Evolutionary conservation across 2,113 vertebrate species (phyloP).

Genomic region (Grammomys dolichurus): DNA sequence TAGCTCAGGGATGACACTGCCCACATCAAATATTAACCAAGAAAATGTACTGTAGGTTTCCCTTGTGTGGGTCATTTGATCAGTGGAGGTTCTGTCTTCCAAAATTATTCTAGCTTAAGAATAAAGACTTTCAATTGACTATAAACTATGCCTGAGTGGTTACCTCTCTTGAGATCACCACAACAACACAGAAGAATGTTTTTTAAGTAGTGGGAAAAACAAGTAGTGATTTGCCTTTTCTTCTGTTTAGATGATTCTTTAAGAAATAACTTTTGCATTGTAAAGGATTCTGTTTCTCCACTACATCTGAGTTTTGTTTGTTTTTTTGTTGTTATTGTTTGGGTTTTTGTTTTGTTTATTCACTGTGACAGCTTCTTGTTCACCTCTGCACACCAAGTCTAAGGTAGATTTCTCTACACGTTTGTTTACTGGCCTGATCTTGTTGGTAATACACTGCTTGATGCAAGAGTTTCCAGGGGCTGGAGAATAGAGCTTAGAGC

Average conservation of each 20-base stretch:
- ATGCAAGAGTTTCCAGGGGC: background rate
- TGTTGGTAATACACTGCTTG: conserved; percentile 62
- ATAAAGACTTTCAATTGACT: background rate
- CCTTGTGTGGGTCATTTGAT: background rate
- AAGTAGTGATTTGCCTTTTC: background rate
- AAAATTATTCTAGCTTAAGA: background rate
- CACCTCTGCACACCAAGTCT: background rate
- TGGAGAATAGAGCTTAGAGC: background rate
- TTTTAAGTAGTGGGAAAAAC: background rate
- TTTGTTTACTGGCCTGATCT: conserved; percentile 29
- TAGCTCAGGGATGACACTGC: background rate
- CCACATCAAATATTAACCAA: background rate
- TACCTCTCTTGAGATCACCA: background rate
- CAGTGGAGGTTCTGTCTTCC: background rate
- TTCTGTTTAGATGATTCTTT: conserved; percentile 4
- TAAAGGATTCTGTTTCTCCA: conserved; percentile 35
- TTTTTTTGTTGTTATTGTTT: background rate
- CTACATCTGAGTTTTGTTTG: background rate
- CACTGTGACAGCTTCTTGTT: background rate
- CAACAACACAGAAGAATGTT: background rate
- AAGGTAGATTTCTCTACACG: conserved; percentile 7
- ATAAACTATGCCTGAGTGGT: background rate
- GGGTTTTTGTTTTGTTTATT: background rate
- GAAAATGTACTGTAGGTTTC: background rate
- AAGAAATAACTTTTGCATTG: background rate